Percentiles rank a stretch among this genome's conserved stretches.
Conservation (phyloP, 2,113 vertebrate species). For the Sarotherodon lohbergeri region DNA sequence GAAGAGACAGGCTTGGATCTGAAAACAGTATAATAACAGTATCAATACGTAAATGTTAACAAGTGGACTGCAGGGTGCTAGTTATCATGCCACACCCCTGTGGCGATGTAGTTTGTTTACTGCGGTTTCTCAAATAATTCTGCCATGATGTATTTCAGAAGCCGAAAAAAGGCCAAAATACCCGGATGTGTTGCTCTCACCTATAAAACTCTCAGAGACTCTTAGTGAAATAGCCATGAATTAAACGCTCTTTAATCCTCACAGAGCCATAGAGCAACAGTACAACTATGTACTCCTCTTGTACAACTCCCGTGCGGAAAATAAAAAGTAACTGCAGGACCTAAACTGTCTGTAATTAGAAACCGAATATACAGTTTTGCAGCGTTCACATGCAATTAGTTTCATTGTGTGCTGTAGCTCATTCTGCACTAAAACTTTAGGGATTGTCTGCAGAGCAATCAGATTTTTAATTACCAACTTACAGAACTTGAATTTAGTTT, state of each 20-base stretch:
- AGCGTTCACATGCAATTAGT: slow-evolving; percentile 9
- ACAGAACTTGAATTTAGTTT: slow-evolving; percentile 32
- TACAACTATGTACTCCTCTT: not conserved
- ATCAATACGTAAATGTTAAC: not conserved
- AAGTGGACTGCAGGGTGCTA: not conserved
- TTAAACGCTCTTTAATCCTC: not conserved
- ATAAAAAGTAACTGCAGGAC: not conserved
- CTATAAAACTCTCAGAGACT: not conserved
- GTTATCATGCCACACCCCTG: not conserved
- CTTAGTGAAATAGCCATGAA: not conserved
- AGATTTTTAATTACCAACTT: slow-evolving; percentile 24
- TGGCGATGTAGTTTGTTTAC: not conserved
- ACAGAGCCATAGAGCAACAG: not conserved
- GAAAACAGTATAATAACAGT: not conserved
- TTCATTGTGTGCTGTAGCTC: not conserved
- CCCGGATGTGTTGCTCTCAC: not conserved
- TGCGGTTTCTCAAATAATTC: not conserved
- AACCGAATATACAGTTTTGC: not conserved
- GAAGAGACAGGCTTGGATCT: not conserved
- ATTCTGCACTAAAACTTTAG: not conserved
- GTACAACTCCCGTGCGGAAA: not conserved
- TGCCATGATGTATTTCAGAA: not conserved
- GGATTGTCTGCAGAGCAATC: slow-evolving; percentile 26
- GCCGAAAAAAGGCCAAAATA: not conserved
- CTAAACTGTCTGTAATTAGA: not conserved